Base-by-base conservation (phyloP, 2,888 invertebrate species). In the Folsomia manolachei region DNA sequence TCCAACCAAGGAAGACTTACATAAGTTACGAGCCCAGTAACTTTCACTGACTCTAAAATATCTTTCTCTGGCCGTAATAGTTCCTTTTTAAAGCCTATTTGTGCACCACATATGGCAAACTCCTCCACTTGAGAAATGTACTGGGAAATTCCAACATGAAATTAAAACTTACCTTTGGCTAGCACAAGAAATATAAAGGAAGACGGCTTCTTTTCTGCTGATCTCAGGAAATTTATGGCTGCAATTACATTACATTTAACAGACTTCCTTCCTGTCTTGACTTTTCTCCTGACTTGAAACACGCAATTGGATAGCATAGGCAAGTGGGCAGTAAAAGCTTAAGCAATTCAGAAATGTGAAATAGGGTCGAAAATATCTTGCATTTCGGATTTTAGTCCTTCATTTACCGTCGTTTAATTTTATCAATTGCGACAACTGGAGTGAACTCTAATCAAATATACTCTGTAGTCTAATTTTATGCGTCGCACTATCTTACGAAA, bases 101-200 rank as follows among this genome's bases (percentile, higher is more conserved):
- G 7, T 39, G 14, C 39, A n/a, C 39, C 39, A 39, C 39, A n/a
- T n/a, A n/a, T n/a, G n/a, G 14, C 39, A 4, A 39, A 39, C 39
- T 39, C 7, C 39, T 39, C 39, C 56, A 19, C 56, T 56, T 56
- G 18, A 18, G 18, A 56, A 56, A 18, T 56, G 7, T 21, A 56
- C 56, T 56, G 19, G n/a, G 19, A 56, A 56, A 56, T 56, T 56
- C 56, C 18, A 56, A 56, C 56, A 39, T n/a, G 56, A 56, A 56
- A 56, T 56, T 56, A 56, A 56, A 56, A 56, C 56, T 56, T 56
- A 56, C 56, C 56, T 56, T 56, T 7, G 56, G 21, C n/a, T n/a
- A 56, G n/a, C 7, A 39, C 7, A 14, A 39, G 39, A 14, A 39
- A 14, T 4, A 39, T 4, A 14, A 9, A 39, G 39, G 39, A 4